Conservation (phyloP, 2,888 invertebrate genomes). For the Lacanobia oleracea region DNA sequence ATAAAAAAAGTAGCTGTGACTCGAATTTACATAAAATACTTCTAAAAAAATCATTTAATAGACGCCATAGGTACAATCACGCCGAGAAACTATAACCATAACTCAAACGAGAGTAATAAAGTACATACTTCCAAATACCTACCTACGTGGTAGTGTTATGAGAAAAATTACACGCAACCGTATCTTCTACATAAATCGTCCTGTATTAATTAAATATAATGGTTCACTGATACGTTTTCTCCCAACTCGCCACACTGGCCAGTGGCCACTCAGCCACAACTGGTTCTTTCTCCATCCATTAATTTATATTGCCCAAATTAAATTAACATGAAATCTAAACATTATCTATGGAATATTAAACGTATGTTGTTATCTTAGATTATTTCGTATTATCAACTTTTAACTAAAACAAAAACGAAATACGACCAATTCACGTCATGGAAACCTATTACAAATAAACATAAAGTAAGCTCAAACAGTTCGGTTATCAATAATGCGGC, state of each 20-base stretch:
- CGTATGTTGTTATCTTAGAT: constrained; percentile 70
- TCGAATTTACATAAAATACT: constrained; percentile 62
- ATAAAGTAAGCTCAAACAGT: constrained; percentile 57
- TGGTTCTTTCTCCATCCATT: constrained; percentile 80
- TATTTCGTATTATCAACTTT: constrained; percentile 60
- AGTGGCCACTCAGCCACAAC: constrained; percentile 79
- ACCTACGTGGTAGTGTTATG: constrained; percentile 74
- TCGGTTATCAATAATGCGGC: constrained; percentile 59
- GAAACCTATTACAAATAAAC: constrained; percentile 46
- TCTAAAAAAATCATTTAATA: constrained; percentile 54
- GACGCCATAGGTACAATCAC: constrained; percentile 56
- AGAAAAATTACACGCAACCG: constrained; percentile 82
- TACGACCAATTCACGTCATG: constrained; percentile 51
- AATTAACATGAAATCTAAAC: constrained; percentile 82
- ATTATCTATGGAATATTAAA: constrained; percentile 79
- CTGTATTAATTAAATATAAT: constrained; percentile 87
- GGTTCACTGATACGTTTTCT: constrained; percentile 81
- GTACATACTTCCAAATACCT: constrained; percentile 66
- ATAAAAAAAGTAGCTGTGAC: constrained; percentile 60
- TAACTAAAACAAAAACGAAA: constrained; percentile 62
- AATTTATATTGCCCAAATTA: constrained; percentile 86
- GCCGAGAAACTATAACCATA: constrained; percentile 78
- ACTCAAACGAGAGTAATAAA: constrained; percentile 78
- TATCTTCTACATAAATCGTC: constrained; percentile 82
- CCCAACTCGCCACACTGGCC: constrained; percentile 69